Evolutionary conservation across 2,113 vertebrate genomes (phyloP), one percentile per base, ranked within the genome.

Genomic region (Setophaga coronata): DNA sequence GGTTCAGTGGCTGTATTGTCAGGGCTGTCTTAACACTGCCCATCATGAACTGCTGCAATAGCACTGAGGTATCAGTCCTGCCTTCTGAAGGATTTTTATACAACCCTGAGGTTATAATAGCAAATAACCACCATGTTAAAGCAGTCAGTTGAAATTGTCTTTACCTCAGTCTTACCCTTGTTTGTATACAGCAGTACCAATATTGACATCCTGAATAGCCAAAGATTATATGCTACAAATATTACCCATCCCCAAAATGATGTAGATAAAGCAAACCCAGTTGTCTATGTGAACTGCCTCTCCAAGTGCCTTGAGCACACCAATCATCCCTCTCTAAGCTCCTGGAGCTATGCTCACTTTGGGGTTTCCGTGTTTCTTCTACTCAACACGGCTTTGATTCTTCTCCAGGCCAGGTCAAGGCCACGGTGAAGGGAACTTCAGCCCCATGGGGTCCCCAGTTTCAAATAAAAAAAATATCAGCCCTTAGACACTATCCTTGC

Each of bases 111-210:
- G 29, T 50, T 65, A 61, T 2, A 72, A 29, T 2, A 2, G 18
- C 62, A 45, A 31, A 48, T 12, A 76, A 69, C 13, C 15, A 66
- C 10, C 36, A 24, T 1, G 12, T 47, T 76, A 90, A 79, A 85
- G 28, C 31, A 67, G 47, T 48, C 80, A 43, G 28, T n/a, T 24
- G 69, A 38, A 5, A n/a, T 3, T 19, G 33, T 12, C 43, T 74
- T 50, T 9, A 33, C 18, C 8, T 53, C 60, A 8, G 23, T 53
- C 38, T 87, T 54, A 67, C 7, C 40, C 18, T 91, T 82, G 45
- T 89, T 91, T 89, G 31, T 82, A 36, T 28, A 82, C 70, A 56
- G 72, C 65, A 87, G 40, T 57, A 82, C 25, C n/a, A 74, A 54
- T 76, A 93, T 0, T 76, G 58, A 82, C 53, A 87, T 61, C 45